phyloP scores from a whole-genome alignment of 2,888 invertebrate genomes.

The Chromoteleia sp. region DNA sequence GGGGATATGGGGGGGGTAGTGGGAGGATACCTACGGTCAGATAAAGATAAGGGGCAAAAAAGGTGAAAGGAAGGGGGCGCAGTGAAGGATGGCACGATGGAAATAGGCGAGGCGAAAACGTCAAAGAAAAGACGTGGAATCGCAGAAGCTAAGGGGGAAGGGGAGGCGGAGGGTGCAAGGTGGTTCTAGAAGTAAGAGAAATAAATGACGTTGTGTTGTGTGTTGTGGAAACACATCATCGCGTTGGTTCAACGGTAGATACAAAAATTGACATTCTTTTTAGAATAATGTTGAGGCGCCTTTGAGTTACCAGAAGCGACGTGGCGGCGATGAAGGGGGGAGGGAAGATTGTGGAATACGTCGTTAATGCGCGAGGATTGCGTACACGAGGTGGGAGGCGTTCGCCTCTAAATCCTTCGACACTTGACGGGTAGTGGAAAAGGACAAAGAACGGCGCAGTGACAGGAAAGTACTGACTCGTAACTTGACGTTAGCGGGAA shows the following conservation, averaged over 20 bases:
- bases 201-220: slow-evolving; percentile 8
- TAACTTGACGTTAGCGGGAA: slow-evolving; percentile 4
- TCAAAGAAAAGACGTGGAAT: slow-evolving; percentile 11
- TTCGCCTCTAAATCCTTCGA: slow-evolving; percentile 2
- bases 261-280: no score
- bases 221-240: no score
- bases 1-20: slow-evolving; percentile 16
- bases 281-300: no score
- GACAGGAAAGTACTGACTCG: no score
- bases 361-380: slow-evolving; percentile 5
- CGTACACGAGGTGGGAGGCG: background rate
- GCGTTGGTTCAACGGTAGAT: no score
- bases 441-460: background rate
- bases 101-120: slow-evolving; percentile 33
- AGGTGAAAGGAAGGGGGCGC: slow-evolving; percentile 34
- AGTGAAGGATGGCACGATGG: slow-evolving; percentile 24
- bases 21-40: slow-evolving; percentile 37
- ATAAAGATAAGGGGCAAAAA: slow-evolving; percentile 52
- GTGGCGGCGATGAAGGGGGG: no score
- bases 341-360: background rate
- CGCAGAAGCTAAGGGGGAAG: background rate
- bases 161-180: background rate
- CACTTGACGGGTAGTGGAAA: background rate
- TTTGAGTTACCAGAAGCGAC: no score
- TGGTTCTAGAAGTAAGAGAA: slow-evolving; percentile 12